phyloP scores from a whole-genome alignment of 2,888 invertebrate species.

The Thymelicus acteon region DNA sequence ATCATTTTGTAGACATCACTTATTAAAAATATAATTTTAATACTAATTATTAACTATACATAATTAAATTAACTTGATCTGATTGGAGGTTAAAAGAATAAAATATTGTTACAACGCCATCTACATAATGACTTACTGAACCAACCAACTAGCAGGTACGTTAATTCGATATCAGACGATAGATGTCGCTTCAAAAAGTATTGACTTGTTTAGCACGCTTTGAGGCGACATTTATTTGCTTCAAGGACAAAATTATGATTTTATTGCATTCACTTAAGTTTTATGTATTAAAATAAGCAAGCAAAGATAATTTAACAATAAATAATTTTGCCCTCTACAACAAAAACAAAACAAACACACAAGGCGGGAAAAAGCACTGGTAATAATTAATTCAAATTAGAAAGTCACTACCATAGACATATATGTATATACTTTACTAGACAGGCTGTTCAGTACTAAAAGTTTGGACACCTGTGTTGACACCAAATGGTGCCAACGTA shows the following conservation, averaged over 20 bases:
- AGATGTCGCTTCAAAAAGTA: background rate
- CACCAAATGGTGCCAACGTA: too few relatives aligned
- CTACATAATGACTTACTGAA: background rate
- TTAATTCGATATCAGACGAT: background rate
- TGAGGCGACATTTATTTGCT: too few relatives aligned
- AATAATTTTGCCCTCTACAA: background rate
- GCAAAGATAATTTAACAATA: background rate
- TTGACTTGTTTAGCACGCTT: too few relatives aligned
- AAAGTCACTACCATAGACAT: background rate
- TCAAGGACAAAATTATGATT: too few relatives aligned
- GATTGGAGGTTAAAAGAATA: background rate
- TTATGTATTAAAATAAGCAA: too few relatives aligned
- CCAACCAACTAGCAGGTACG: background rate
- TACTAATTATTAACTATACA: background rate
- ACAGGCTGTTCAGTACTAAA: too few relatives aligned
- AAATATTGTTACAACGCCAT: background rate
- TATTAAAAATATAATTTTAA: slow-evolving; percentile 1
- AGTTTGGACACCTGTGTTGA: too few relatives aligned
- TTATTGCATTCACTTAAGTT: too few relatives aligned
- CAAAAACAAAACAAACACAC: background rate
- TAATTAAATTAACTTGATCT: background rate
- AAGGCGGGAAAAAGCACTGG: background rate
- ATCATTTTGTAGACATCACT: background rate
- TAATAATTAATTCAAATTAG: background rate
- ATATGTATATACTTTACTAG: too few relatives aligned